A percentile compares a stretch with the other conserved stretches of the same genome.
phyloP scores from a whole-genome alignment of 1,140 invertebrate species.

The Calliphora vicina region DNA sequence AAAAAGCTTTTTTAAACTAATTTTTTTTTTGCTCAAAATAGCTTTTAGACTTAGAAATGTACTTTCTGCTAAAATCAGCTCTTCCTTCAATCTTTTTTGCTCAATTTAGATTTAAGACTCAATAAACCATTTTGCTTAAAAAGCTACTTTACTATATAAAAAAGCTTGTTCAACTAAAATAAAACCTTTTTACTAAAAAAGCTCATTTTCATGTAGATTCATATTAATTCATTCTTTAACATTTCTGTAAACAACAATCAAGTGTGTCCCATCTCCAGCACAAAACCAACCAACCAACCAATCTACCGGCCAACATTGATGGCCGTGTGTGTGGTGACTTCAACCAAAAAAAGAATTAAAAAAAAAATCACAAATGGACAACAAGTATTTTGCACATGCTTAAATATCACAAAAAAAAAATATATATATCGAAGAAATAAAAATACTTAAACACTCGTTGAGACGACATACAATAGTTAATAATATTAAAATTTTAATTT shows the following conservation, averaged over 20 bases:
- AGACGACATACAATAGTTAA: neutral
- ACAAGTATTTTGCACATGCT: slow-evolving; percentile 13
- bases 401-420: neutral
- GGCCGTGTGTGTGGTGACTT: neutral
- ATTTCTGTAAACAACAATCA: neutral
- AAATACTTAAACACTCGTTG: neutral
- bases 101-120: too few relatives aligned
- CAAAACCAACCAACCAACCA: neutral
- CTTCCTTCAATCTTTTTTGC: too few relatives aligned
- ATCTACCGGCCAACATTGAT: neutral
- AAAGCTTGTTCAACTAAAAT: too few relatives aligned
- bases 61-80: too few relatives aligned
- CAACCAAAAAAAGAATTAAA: neutral
- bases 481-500: slow-evolving; percentile 3
- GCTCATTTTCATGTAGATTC: too few relatives aligned
- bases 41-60: too few relatives aligned
- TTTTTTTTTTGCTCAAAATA: too few relatives aligned
- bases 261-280: neutral
- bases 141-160: too few relatives aligned
- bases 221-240: too few relatives aligned
- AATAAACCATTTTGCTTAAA: too few relatives aligned
- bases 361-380: neutral
- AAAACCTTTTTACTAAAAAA: too few relatives aligned
- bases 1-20: too few relatives aligned
- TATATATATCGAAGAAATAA: neutral